phyloP scores from a whole-genome alignment of 2,888 invertebrate genomes.

The Priapulus caudatus region DNA sequence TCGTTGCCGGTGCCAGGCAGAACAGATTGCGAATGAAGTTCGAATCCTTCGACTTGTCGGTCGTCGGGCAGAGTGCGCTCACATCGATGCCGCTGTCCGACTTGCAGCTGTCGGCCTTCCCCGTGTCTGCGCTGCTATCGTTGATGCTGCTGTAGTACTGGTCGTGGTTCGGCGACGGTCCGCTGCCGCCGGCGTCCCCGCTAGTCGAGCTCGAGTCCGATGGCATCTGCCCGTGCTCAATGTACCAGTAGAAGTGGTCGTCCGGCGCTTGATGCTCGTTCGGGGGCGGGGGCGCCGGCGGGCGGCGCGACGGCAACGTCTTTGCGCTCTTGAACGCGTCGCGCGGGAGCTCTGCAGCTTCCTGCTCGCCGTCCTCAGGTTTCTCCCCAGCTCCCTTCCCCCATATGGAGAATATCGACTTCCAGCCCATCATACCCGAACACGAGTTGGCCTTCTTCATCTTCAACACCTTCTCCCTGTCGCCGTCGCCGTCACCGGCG shows the following conservation, averaged over 20 bases:
- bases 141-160: background rate
- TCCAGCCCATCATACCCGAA: background rate
- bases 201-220: background rate
- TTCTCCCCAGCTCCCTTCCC: no score
- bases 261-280: no score
- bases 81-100: background rate
- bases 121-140: no score
- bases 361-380: no score
- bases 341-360: no score
- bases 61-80: background rate
- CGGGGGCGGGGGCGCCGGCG: background rate
- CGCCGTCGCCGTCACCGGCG: no score
- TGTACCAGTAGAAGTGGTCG: background rate
- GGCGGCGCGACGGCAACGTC: background rate
- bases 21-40: conserved; percentile 1
- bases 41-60: background rate
- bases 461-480: no score
- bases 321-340: no score
- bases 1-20: background rate
- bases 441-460: background rate
- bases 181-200: no score
- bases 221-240: background rate
- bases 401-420: background rate
- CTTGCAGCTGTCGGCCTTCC: no score
- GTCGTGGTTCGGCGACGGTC: background rate